Evolutionary conservation across 2,888 invertebrate species (phyloP).

Genomic region (Spodoptera littoralis): DNA sequence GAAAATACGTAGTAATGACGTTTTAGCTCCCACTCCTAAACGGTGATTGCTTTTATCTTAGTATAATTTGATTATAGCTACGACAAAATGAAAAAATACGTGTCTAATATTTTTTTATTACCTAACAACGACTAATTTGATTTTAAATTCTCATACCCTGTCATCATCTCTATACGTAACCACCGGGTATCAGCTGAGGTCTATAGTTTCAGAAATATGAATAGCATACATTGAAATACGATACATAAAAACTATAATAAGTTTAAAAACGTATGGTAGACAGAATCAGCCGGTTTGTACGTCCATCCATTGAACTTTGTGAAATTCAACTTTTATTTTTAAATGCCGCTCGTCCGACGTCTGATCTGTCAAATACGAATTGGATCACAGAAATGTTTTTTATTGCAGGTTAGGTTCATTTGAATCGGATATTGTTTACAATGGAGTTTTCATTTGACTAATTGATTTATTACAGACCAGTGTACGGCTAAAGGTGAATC

Average conservation of each 20-base stretch:
- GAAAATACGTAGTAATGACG: no score
- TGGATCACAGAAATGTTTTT: slow-evolving; percentile 5
- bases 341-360: slow-evolving; percentile 16
- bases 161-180: not conserved
- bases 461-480: slow-evolving; percentile 5
- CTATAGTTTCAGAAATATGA: slow-evolving; percentile 25
- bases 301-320: slow-evolving; percentile 2
- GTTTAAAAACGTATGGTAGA: slow-evolving; percentile 7
- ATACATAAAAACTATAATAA: slow-evolving; percentile 5
- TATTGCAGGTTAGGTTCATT: slow-evolving; percentile 13
- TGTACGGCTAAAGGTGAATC: not conserved
- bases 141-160: no score
- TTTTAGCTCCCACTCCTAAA: no score
- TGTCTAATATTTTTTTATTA: no score
- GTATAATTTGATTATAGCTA: no score
- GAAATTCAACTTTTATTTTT: slow-evolving; percentile 23
- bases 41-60: no score
- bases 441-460: slow-evolving; percentile 5
- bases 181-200: slow-evolving; percentile 12
- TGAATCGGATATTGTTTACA: slow-evolving; percentile 4
- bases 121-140: no score
- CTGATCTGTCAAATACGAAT: slow-evolving; percentile 11
- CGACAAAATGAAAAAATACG: no score
- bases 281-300: slow-evolving; percentile 1
- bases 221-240: slow-evolving; percentile 12